phyloP scores from a whole-genome alignment of 2,113 vertebrate genomes.

The Passer domesticus region DNA sequence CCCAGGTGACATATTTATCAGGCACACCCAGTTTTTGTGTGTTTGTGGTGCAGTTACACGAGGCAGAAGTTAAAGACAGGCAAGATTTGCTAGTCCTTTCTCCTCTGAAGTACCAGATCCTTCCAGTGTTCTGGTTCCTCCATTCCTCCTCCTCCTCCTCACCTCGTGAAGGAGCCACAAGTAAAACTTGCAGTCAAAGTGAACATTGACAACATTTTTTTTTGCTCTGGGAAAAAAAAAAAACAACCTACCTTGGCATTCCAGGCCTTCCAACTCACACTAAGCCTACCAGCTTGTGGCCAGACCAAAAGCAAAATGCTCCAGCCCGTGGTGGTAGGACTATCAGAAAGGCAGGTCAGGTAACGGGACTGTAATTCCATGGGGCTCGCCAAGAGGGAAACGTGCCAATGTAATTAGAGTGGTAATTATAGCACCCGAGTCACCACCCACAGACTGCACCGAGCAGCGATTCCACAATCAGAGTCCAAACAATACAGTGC shows the following conservation, averaged over 20 bases:
- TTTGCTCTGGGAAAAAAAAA: background rate
- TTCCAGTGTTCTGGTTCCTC: background rate
- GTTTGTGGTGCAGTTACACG: background rate
- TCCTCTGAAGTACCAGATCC: background rate
- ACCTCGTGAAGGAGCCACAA: background rate
- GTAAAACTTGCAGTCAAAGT: background rate
- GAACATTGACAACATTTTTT: background rate
- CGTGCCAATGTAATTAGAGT: conserved; percentile 55
- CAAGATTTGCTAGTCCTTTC: background rate
- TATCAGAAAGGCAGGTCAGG: conserved; percentile 40
- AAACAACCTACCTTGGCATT: background rate
- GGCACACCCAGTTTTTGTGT: background rate
- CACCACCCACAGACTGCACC: conserved; percentile 47
- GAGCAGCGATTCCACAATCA: conserved; percentile 36
- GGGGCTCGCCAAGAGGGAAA: conserved; percentile 52
- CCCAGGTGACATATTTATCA: background rate
- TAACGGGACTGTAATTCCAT: conserved; percentile 30
- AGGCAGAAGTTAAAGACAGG: conserved; percentile 17
- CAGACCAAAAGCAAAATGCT: background rate
- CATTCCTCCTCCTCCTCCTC: background rate
- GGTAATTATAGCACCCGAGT: conserved; percentile 64
- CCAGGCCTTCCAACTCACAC: background rate
- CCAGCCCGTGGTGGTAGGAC: background rate
- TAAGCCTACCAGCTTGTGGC: background rate
- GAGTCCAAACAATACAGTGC: background rate